Conservation (phyloP, 2,113 vertebrate genomes). For the Mola mola region DNA sequence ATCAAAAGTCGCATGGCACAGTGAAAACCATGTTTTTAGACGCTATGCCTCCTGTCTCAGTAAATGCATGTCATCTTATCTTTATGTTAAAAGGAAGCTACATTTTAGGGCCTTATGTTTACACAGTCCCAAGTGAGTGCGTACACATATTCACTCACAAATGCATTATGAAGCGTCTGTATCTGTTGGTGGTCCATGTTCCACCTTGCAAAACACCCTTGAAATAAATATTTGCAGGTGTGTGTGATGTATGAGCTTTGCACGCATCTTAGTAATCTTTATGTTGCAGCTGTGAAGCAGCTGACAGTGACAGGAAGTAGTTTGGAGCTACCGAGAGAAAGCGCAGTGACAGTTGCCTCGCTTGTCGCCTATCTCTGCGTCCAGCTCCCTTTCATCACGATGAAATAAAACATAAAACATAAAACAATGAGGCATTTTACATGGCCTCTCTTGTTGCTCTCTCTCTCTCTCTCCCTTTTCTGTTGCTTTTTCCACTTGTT, state of each 20-base stretch:
- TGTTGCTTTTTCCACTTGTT: conserved; percentile 50
- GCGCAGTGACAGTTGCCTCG: conserved; percentile 28
- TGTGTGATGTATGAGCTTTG: conserved; percentile 19
- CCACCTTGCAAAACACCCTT: neutral
- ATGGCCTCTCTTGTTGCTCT: conserved; percentile 24
- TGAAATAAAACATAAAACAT: conserved; percentile 70
- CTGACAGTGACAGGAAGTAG: conserved; percentile 17
- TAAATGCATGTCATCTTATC: conserved; percentile 11
- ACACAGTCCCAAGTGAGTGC: conserved; percentile 22
- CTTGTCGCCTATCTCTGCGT: conserved; percentile 20
- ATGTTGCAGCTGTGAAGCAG: conserved; percentile 7
- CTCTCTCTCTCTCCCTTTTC: conserved; percentile 2
- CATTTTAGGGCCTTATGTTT: conserved; percentile 14
- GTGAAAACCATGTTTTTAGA: conserved; percentile 12
- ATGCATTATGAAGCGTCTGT: conserved; percentile 7
- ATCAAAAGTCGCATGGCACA: conserved; percentile 34
- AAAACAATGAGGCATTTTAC: conserved; percentile 50
- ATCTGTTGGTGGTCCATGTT: conserved; percentile 61
- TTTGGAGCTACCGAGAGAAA: conserved; percentile 20
- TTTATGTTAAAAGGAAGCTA: conserved; percentile 25
- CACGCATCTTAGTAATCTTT: neutral
- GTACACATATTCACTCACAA: conserved; percentile 13
- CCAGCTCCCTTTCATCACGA: conserved; percentile 59
- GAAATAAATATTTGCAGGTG: conserved; percentile 65
- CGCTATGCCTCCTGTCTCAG: conserved; percentile 6